A percentile compares a stretch with the other conserved stretches of the same genome.
phyloP scores from a whole-genome alignment of 2,888 invertebrate species.

The Hydropsyche betteni region DNA sequence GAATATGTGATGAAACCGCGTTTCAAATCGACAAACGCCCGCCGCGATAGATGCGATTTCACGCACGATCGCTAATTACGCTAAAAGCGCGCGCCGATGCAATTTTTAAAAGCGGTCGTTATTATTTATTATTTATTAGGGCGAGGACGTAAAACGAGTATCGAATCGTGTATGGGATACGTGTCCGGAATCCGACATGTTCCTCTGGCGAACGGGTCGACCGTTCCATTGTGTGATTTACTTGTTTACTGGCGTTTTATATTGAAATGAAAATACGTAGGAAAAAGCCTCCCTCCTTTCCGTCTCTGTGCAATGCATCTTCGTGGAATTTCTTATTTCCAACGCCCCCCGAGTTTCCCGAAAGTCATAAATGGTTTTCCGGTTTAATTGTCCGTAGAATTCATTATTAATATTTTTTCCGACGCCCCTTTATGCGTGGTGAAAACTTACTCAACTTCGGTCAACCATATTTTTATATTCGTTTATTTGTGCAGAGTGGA shows the following conservation, averaged over 20 bases:
- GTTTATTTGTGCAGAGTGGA: too few relatives aligned
- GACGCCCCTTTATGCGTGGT: conserved; percentile 6
- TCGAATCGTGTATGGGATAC: conserved; percentile 20
- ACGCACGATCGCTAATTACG: background rate
- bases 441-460: conserved; percentile 17
- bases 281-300: conserved; percentile 15
- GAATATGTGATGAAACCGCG: conserved; percentile 3
- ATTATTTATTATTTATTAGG: background rate
- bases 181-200: background rate
- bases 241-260: conserved; percentile 23
- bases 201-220: background rate
- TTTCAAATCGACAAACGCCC: background rate
- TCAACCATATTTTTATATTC: too few relatives aligned
- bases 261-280: conserved; percentile 27
- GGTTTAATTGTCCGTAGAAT: conserved; percentile 49
- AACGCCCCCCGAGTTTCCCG: conserved; percentile 36
- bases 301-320: conserved; percentile 33
- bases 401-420: conserved; percentile 50
- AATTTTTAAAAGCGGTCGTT: conserved; percentile 2
- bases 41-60: background rate
- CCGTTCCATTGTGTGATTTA: conserved; percentile 26
- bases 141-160: background rate
- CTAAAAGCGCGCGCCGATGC: background rate
- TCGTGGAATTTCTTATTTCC: conserved; percentile 36
- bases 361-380: conserved; percentile 50